Percentiles rank a stretch among this genome's conserved stretches.
Evolutionary conservation across 1,140 invertebrate species (phyloP).

Genomic region (Habropoda laboriosa): DNA sequence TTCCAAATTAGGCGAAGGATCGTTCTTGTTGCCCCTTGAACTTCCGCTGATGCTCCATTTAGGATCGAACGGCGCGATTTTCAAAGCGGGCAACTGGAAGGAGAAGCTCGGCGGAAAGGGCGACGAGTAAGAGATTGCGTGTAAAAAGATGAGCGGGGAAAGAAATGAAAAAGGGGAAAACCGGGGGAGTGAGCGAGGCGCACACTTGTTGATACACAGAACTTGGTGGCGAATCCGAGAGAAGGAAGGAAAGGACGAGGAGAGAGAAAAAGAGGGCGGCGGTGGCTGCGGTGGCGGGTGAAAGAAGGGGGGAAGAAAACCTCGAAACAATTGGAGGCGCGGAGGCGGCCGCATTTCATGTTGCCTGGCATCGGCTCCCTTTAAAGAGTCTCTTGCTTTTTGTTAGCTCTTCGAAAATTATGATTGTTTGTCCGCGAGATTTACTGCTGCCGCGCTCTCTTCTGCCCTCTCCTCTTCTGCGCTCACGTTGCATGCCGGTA

Average conservation of each 20-base stretch:
- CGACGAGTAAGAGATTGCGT: not conserved
- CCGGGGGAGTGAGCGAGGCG: not conserved
- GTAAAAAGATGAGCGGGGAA: conserved; percentile 16
- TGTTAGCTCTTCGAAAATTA: conserved; percentile 80
- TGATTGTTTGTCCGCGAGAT: conserved; percentile 81
- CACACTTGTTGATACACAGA: conserved; percentile 52
- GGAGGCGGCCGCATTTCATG: conserved; percentile 79
- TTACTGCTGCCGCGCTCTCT: conserved; percentile 70
- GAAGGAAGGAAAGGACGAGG: conserved; percentile 4
- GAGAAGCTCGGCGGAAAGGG: not conserved
- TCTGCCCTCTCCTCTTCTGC: no score
- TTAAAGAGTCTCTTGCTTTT: conserved; percentile 79
- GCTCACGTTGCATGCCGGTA: conserved; percentile 46
- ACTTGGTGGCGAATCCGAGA: conserved; percentile 39
- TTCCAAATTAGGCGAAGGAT: not conserved
- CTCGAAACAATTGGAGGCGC: conserved; percentile 80
- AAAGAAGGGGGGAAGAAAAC: conserved; percentile 67
- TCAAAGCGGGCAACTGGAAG: not conserved
- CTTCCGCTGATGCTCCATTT: not conserved
- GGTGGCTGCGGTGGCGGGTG: conserved; percentile 12
- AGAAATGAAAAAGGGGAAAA: conserved; percentile 52
- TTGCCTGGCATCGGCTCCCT: conserved; percentile 76
- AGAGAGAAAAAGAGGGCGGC: conserved; percentile 33
- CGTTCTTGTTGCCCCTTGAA: not conserved
- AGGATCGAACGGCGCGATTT: not conserved